Base-by-base conservation (phyloP, 2,113 vertebrate genomes). In the Paedocypris sp. region DNA sequence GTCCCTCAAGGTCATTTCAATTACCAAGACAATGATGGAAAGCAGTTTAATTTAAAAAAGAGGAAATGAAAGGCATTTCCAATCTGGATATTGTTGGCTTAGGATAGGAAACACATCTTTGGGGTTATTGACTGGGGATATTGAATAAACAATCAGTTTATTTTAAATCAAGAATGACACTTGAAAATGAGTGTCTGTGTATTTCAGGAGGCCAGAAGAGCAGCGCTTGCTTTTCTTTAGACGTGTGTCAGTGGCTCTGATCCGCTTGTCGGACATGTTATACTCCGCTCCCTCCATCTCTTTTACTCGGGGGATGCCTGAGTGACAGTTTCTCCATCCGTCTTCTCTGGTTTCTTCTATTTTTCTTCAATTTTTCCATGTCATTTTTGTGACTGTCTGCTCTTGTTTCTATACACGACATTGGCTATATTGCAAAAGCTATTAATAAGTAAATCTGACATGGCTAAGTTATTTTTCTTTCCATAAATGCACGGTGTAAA, bases 251-350 rank as follows among this genome's bases (percentile, higher is more conserved):
- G 77, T 71, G 64, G 70, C 71, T 81, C 70, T 62, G 75, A 82
- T 81, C 72, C 76, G 77, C 79, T 80, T 82, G 80, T 86, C 84
- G 83, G 78, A 69, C 77, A 80, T 81, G 74, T 75, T 75, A 66
- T 66, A 60, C 72, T 73, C 76, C 62, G 57, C 70, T 68, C 65
- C 66, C 47, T 45, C 66, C 48, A 73, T 60, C 62, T 9, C 36
- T n/a, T 51, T 18, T 26, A 32, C 73, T 43, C 61, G 53, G 13
- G 63, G 39, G 60, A 69, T 23, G 6, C 32, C 51, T 69, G 52
- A 77, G 73, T 62, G 49, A 60, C 66, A 66, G 53, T 77, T 77
- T 70, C 82, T 51, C 16, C 23, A 11, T 28, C 13, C 32, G 38
- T 10, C 45, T 23, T 25, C 4, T 63, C 42, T 38, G 19, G 6